Base-by-base conservation (phyloP, 2,113 vertebrate species). In the Oryzias celebensis region DNA sequence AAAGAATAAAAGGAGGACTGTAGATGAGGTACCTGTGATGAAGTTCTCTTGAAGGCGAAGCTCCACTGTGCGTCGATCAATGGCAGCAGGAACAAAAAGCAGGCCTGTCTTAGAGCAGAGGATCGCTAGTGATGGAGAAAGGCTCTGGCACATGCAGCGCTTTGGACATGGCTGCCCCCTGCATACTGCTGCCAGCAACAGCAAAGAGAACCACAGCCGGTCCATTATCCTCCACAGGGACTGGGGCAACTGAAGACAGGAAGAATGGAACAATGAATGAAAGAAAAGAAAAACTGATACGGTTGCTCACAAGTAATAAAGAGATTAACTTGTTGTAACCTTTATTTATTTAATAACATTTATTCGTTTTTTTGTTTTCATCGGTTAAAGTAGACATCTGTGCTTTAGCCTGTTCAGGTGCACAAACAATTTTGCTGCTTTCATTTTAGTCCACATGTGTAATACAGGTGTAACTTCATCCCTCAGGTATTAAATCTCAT, bases 31-130 rank as follows among this genome's bases (percentile, higher is more conserved):
- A 90, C 88, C 85, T 0, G 95, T 97, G 62, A 98, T 98, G 81
- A 98, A 98, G 79, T 98, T 98, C 69, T 98, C 96, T 5, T 96
- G 95, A 2, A 98, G 85, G 3, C 96, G 88, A 0, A 98, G 93
- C 70, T 98, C 96, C 0, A 96, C 96, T 0, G 96, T 98, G 5
- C 94, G 89, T 22, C 95, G 88, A 91, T 98, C 95, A 17, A 98
- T 94, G 0, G 91, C 92, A 1, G 94, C 79, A 1, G 96, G 96
- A 26, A 98, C 95, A 5, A 98, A 98, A n/a, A 98, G 93, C 2
- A 98, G 89, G 45, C 96, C 96, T 0, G 96, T 98, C 75, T 96
- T 97, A 1, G 96, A 94, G 61, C 96, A 98, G 20, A 98, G 94
- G 60, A 98, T 95, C 0, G 96, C 96, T 22, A 96, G 92, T 56